Conservation (phyloP, 2,888 invertebrate species). For the Volucella zonaria region DNA sequence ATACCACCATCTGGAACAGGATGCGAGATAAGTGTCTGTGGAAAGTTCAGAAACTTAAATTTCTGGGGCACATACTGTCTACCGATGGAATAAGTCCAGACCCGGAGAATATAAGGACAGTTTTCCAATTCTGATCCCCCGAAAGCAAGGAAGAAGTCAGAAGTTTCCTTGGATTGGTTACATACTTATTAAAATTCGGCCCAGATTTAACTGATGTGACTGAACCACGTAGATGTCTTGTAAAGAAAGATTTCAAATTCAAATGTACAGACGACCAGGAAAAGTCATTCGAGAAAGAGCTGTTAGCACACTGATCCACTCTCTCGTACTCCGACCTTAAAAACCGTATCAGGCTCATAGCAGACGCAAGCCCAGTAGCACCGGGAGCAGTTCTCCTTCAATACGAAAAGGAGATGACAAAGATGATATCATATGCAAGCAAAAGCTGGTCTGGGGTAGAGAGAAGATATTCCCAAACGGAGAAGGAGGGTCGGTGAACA, state of each 20-base stretch:
- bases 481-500: conserved; percentile 53
- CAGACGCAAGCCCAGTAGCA: conserved; percentile 55
- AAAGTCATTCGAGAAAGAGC: conserved; percentile 75
- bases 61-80: conserved; percentile 73
- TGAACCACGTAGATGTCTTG: conserved; percentile 76
- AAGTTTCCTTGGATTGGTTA: conserved; percentile 77
- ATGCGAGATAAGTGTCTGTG: conserved; percentile 72
- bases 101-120: conserved; percentile 67
- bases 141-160: conserved; percentile 74
- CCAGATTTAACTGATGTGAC: conserved; percentile 74
- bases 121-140: conserved; percentile 72
- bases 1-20: conserved; percentile 75
- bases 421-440: too few relatives aligned
- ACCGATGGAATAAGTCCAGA: conserved; percentile 57
- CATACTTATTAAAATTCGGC: conserved; percentile 76
- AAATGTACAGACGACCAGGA: conserved; percentile 76
- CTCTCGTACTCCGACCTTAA: conserved; percentile 76
- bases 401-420: too few relatives aligned
- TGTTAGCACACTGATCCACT: too few relatives aligned
- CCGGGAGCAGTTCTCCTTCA: too few relatives aligned
- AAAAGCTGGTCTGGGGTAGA: too few relatives aligned
- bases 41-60: conserved; percentile 57
- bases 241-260: conserved; percentile 75
- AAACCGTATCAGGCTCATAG: conserved; percentile 75
- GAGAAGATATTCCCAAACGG: conserved; percentile 69